Percentiles rank a stretch among this genome's conserved stretches.
Evolutionary conservation across 2,888 invertebrate species (phyloP).

Genomic region (Orgyia antiqua): DNA sequence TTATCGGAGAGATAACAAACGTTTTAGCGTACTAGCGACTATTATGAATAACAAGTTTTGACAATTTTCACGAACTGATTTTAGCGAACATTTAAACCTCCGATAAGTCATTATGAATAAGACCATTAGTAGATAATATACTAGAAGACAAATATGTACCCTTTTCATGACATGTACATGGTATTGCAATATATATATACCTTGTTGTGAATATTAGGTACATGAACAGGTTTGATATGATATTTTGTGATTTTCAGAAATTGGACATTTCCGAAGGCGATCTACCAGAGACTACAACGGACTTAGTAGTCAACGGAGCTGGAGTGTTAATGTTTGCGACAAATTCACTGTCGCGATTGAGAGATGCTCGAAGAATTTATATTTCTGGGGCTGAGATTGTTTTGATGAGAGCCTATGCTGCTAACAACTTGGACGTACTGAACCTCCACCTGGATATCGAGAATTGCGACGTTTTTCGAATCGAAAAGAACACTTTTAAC

Average conservation of each 20-base stretch:
- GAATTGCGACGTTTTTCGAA: conserved; percentile 76
- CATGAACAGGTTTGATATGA: background rate
- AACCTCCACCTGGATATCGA: conserved; percentile 79
- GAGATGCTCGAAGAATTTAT: conserved; percentile 74
- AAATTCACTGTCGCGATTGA: conserved; percentile 76
- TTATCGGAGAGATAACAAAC: too few relatives aligned
- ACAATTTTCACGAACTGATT: too few relatives aligned
- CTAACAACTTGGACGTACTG: conserved; percentile 78
- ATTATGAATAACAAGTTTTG: too few relatives aligned
- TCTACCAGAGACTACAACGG: conserved; percentile 78
- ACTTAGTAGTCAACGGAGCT: conserved; percentile 77
- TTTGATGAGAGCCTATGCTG: conserved; percentile 77
- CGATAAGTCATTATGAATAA: too few relatives aligned
- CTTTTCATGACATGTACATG: too few relatives aligned
- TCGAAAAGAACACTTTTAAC: conserved; percentile 81
- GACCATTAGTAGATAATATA: too few relatives aligned
- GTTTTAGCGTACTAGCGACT: too few relatives aligned
- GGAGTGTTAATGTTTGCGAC: conserved; percentile 72
- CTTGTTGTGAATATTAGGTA: too few relatives aligned
- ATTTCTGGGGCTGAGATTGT: conserved; percentile 73
- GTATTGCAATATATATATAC: too few relatives aligned
- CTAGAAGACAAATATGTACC: too few relatives aligned
- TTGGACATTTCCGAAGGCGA: conserved; percentile 67
- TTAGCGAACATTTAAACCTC: too few relatives aligned
- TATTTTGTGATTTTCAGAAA: conserved; percentile 48